Evolutionary conservation across 2,113 vertebrate species (phyloP), one percentile per base, ranked within the genome.

Genomic region (Chaetura pelagica): DNA sequence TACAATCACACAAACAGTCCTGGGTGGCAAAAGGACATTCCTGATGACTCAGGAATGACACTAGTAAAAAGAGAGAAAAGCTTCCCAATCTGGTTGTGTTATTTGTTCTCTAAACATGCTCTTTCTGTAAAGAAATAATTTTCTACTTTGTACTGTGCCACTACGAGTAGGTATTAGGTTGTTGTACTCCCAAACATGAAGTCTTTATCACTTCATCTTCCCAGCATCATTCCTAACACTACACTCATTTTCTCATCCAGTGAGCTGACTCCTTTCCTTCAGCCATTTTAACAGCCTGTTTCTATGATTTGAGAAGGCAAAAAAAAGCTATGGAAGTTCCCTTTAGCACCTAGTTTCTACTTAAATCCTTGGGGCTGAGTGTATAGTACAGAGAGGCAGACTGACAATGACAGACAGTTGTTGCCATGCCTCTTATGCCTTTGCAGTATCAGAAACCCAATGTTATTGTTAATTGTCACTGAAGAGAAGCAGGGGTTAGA

Each of bases 151-250:
- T 57, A n/a, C 30, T 64, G 30, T 84, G 40, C 29, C 48, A 18
- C 29, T 34, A 84, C 30, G 26, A 72, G 20, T 46, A 15, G 14
- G 7, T 71, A 58, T 20, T 58, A 4, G 1, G 52, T 35, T 16
- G 18, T 48, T 62, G 13, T 73, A 21, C 27, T 76, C 34, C 27
- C 32, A 72, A 51, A 80, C 4, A 20, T 2, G 6, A 76, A 7
- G 13, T 27, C 16, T 77, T 27, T 52, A 49, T 29, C 26, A 48
- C 16, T 69, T 32, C 35, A 58, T 34, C 9, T 94, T 87, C 26
- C 34, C 46, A 62, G 23, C 19, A 42, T 7, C 0, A 0, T 27
- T 84, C 26, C n/a, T 51, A 80, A 64, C 19, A 9, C 9, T 40
- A 30, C 6, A 12, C 15, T 54, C 40, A 9, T n/a, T 68, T 40